Evolutionary conservation across 2,113 vertebrate species (phyloP), one percentile per base, ranked within the genome.

Genomic region (Alaudala cheleensis): DNA sequence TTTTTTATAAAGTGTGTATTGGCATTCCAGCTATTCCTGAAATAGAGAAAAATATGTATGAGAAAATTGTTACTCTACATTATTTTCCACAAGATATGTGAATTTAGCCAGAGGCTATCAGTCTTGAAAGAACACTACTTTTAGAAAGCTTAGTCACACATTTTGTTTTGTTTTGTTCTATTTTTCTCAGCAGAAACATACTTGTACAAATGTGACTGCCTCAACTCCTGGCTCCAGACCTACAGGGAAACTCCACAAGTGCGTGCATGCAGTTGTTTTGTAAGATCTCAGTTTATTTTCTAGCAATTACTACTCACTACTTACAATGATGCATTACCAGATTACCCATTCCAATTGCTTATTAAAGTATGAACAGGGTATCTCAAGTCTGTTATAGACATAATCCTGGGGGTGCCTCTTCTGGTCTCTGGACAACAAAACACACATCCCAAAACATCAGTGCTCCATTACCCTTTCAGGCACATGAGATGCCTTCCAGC

Each of bases 401-500:
- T 80, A 44, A 66, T 90, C 91, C 84, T 95, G 26, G 29, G 61
- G 88, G 61, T 92, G 89, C 22, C n/a, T 92, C 34, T 84, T 93
- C 83, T 90, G 79, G 92, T 76, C 93, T 96, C 88, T 88, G 69
- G 62, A 91, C 33, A 9, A 89, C 86, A 94, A 72, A 67, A 90
- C 58, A 85, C 39, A 78, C 70, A 77, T 91, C 67, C 65, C 88
- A 91, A 94, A 96, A 71, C 85, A 95, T 92, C 89, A 88, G 51
- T 44, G 58, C 79, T 69, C 61, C 49, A 88, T 70, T 84, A 91
- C 45, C 81, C 88, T 96, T 88, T 87, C 93, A 82, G 92, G 83
- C 92, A 47, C 84, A 91, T 15, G 91, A 92, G 90, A 88, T 74
- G 95, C 70, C 95, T 96, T 95, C 93, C 65, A 94, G 86, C 87